phyloP scores from a whole-genome alignment of 2,888 invertebrate species.

The Euproctis similis region DNA sequence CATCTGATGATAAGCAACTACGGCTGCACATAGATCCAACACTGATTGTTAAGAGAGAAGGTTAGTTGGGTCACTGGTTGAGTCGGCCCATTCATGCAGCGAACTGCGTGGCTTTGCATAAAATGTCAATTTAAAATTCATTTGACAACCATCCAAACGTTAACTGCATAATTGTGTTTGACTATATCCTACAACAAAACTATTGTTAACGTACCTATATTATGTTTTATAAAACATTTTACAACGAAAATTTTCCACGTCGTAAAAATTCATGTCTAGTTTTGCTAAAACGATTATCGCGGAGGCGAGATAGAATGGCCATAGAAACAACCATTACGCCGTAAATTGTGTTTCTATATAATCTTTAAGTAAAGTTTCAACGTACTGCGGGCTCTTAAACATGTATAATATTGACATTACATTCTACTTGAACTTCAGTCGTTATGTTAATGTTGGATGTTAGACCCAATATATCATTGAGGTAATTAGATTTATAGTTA shows the following conservation, averaged over 20 bases:
- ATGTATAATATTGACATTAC: conserved; percentile 25
- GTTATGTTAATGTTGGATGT: conserved; percentile 21
- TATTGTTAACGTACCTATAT: too few species aligned
- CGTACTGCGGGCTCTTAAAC: conserved; percentile 14
- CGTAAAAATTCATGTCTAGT: not conserved
- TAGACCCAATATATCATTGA: conserved; percentile 19
- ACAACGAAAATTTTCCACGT: not conserved
- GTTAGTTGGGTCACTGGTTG: too few species aligned
- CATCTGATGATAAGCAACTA: too few species aligned
- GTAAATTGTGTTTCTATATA: conserved; percentile 13
- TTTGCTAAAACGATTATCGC: not conserved
- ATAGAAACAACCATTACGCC: conserved; percentile 13
- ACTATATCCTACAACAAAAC: too few species aligned
- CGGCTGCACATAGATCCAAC: too few species aligned
- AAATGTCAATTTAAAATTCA: too few species aligned
- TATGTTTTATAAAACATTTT: not conserved
- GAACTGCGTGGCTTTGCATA: too few species aligned
- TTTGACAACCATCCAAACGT: too few species aligned
- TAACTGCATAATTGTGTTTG: too few species aligned
- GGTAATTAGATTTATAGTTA: conserved; percentile 16
- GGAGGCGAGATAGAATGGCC: conserved; percentile 16
- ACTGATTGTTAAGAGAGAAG: too few species aligned
- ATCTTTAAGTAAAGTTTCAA: conserved; percentile 12
- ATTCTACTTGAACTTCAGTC: conserved; percentile 19
- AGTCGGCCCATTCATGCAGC: too few species aligned